Percentiles rank a stretch among this genome's conserved stretches.
These are phyloP conservation scores for Thaumetopoea pityocampa DNA, from an alignment of 1,140 invertebrate genomes.

Conservation along the genomic window DNA sequence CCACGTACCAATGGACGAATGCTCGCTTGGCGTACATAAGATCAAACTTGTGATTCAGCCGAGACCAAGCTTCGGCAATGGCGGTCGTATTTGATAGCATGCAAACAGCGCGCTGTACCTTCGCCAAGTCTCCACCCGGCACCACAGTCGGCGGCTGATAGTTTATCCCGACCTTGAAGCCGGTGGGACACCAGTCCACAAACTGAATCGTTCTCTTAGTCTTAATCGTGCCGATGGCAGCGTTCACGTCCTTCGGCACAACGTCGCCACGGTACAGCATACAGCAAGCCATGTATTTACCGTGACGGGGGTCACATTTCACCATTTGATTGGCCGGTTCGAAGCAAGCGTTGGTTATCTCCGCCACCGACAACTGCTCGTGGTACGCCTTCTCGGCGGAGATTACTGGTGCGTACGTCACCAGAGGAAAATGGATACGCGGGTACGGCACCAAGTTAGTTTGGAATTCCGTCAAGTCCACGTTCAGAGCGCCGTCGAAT, in stretches of 20 bases:
- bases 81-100: slow-evolving; percentile 93
- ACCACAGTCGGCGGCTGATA: slow-evolving; percentile 89
- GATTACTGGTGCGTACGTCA: slow-evolving; percentile 91
- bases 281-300: slow-evolving; percentile 94
- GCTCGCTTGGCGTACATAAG: slow-evolving; percentile 75
- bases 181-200: slow-evolving; percentile 94
- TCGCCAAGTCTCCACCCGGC: slow-evolving; percentile 88
- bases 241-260: slow-evolving; percentile 91
- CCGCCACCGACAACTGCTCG: slow-evolving; percentile 86
- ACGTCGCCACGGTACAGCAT: slow-evolving; percentile 84
- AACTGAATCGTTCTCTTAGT: slow-evolving; percentile 90
- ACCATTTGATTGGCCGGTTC: slow-evolving; percentile 94
- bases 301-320: slow-evolving; percentile 91
- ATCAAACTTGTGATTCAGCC: slow-evolving; percentile 89
- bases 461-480: slow-evolving; percentile 93
- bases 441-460: slow-evolving; percentile 91
- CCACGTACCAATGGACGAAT: slow-evolving; percentile 92
- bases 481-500: slow-evolving; percentile 85
- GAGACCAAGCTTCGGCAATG: slow-evolving; percentile 86
- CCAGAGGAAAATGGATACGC: slow-evolving; percentile 88
- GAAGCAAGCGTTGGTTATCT: slow-evolving; percentile 93
- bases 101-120: slow-evolving; percentile 87
- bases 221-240: slow-evolving; percentile 89
- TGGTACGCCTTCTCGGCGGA: slow-evolving; percentile 91
- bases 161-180: slow-evolving; percentile 87